Conservation (phyloP, 2,797 vertebrate genomes). For the Anomalospiza imberbis region DNA sequence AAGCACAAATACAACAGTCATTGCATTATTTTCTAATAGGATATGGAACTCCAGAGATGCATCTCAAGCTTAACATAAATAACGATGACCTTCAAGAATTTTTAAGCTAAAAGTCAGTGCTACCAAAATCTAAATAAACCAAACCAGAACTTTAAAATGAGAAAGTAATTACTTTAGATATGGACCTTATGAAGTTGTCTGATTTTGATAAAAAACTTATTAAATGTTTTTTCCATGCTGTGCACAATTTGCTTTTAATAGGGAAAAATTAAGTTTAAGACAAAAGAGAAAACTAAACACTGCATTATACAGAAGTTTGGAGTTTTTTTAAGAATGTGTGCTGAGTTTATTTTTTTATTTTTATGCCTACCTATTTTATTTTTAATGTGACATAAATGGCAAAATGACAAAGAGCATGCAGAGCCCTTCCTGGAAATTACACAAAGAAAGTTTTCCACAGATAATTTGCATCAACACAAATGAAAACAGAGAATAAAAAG, state of each 20-base stretch:
- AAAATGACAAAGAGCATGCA: neutral
- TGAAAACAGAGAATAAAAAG: neutral
- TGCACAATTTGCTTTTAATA: neutral
- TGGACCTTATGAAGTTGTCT: neutral
- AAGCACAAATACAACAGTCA: neutral
- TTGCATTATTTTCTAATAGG: neutral
- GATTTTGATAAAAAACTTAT: neutral
- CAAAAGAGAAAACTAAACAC: neutral
- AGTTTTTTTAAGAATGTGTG: neutral
- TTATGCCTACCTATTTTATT: conserved; percentile 2
- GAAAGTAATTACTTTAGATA: neutral
- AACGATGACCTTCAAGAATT: neutral
- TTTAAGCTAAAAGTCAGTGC: neutral
- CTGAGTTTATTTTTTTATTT: neutral
- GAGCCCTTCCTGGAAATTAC: conserved; percentile 11
- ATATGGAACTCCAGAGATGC: neutral
- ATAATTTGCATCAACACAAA: neutral
- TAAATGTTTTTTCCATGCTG: neutral
- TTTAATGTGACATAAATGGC: neutral
- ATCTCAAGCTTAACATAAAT: neutral
- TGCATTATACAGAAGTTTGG: neutral
- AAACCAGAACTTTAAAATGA: neutral
- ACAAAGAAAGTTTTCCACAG: neutral
- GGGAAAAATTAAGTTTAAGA: neutral
- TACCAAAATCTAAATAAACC: neutral